Base-by-base conservation (phyloP, 2,797 vertebrate genomes). In the Sciaenops ocellatus region DNA sequence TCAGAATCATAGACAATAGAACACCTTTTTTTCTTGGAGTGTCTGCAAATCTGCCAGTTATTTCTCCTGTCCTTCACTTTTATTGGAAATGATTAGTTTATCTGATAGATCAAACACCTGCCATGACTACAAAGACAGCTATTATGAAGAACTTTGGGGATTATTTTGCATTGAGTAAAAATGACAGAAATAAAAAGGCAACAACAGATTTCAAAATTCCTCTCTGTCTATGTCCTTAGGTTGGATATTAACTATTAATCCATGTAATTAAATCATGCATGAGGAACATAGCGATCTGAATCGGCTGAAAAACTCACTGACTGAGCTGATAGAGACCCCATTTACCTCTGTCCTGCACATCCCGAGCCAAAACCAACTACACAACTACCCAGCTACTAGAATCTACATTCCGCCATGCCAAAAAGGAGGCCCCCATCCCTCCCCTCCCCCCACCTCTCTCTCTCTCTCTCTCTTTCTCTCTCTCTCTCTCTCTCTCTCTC, bases 361-460 rank as follows among this genome's bases (percentile, higher is more conserved):
- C 68, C 78, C 86, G 77, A 91, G 87, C 89, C 86, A 90, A 92
- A 92, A 90, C 82, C 84, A 90, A 85, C 83, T 78, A 87, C 91
- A 91, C 87, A 89, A 86, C 85, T 80, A 86, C 84, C 76, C 89
- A 82, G 83, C 87, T 84, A 79, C 73, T 83, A 85, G 76, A 92
- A 85, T 89, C 86, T 83, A 72, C 50, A 56, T 90, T 80, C 81
- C 34, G 6, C 82, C 87, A 82, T 90, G 92, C 92, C 93, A 94
- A 89, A 79, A 83, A 86, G 89, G 87, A 94, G 94, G 91, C 93
- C 93, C 91, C 87, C 69, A 73, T 88, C 87, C 69, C 75, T 62
- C 55, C 68, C 47, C 75, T 28, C 68, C 55, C 68, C 51, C 74
- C 28, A 64, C 38, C 54, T 30, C 56, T 67, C 61, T 61, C 71